Evolutionary conservation across 2,888 invertebrate genomes (phyloP).

Genomic region (Xanthia icteritia): DNA sequence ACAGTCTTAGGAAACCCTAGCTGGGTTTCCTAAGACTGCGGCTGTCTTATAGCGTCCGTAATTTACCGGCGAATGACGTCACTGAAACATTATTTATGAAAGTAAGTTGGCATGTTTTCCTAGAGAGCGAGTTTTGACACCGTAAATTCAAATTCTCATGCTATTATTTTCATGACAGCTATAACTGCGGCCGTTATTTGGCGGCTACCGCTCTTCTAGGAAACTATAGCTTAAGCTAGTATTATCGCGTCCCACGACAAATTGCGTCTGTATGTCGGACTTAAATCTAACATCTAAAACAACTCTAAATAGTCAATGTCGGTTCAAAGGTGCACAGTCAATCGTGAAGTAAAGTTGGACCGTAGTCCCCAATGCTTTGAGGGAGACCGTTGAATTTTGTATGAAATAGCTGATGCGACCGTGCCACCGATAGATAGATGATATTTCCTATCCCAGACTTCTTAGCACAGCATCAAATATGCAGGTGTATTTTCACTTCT

Average conservation of each 20-base stretch:
- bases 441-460: constrained; percentile 61
- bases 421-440: constrained; percentile 69
- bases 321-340: constrained; percentile 62
- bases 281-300: constrained; percentile 29
- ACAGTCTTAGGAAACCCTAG: too few relatives aligned
- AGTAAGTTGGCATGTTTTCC: too few relatives aligned
- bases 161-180: too few relatives aligned
- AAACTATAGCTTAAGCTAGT: too few relatives aligned
- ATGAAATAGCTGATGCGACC: constrained; percentile 80
- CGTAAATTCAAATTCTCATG: too few relatives aligned
- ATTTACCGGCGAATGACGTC: too few relatives aligned
- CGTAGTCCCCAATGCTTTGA: constrained; percentile 71
- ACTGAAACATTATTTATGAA: too few relatives aligned
- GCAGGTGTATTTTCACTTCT: constrained; percentile 65
- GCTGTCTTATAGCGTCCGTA: too few relatives aligned
- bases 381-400: constrained; percentile 79
- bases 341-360: constrained; percentile 58
- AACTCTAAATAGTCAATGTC: constrained; percentile 40
- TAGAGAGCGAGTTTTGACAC: too few relatives aligned
- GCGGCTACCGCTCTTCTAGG: too few relatives aligned
- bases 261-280: constrained; percentile 5
- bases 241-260: constrained; percentile 21
- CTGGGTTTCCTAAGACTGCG: too few relatives aligned
- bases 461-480: constrained; percentile 68
- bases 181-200: too few relatives aligned